Evolutionary conservation across 2,113 vertebrate genomes (phyloP), one percentile per base, ranked within the genome.

Genomic region (Dunckerocampus dactyliophorus): DNA sequence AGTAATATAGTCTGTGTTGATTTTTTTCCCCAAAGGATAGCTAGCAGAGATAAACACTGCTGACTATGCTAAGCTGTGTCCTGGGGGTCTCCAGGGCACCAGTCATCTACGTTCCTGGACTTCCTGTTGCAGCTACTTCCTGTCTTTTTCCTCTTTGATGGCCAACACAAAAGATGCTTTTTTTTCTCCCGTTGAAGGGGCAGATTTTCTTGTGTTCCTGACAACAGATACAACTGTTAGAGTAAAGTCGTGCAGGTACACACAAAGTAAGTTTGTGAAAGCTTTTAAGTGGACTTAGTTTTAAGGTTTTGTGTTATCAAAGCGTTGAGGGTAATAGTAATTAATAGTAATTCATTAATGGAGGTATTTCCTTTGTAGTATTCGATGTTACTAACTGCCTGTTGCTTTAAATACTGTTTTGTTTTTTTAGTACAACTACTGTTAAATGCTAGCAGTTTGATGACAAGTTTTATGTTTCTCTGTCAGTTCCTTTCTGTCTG

Each of bases 121-220:
- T 89, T 89, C 84, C 87, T 82, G 81, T 81, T 75, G 84, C 81
- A 83, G 88, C 80, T 63, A 79, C 80, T 90, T 91, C 89, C 88
- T 87, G 89, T 75, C 81, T 71, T 64, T 85, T 88, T 88, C 84
- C 85, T 87, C 74, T 83, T 76, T 85, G 74, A 82, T 76, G 83
- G 64, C 52, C 65, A 71, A 79, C 72, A 88, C 84, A 86, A 85
- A 80, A 76, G 62, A 81, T 63, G 71, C 45, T 11, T 49, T 10
- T 69, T 85, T 14, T 85, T 65, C 59, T 82, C 65, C 60, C 39
- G 65, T 86, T 72, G 76, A 83, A 66, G 1, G 65, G 65, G 84
- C 81, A 76, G 61, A 74, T 82, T 86, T 88, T 63, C 47, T 72
- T 76, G 60, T 51, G 37, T 54, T 55, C 7, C 28, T 34, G 19